A percentile compares a stretch with the other conserved stretches of the same genome.
Evolutionary conservation across 2,888 invertebrate species (phyloP).

Genomic region (Argynnis bischoffii): DNA sequence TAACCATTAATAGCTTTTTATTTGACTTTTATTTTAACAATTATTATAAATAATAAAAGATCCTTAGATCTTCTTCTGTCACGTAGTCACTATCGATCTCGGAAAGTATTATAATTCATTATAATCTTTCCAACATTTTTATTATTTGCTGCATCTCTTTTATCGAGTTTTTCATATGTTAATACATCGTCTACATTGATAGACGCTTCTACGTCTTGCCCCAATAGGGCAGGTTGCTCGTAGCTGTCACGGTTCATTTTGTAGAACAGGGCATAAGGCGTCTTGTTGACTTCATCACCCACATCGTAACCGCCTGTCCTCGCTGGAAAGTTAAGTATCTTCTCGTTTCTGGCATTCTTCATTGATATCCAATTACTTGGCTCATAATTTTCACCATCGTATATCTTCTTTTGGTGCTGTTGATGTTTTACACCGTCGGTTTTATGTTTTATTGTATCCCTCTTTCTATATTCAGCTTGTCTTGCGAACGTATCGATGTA

Average conservation of each 20-base stretch:
- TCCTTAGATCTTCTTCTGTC: too few relatives aligned
- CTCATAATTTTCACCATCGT: constrained; percentile 43
- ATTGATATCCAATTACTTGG: constrained; percentile 39
- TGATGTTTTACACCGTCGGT: not conserved
- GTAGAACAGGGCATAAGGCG: constrained; percentile 62
- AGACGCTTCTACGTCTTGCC: constrained; percentile 26
- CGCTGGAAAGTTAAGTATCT: constrained; percentile 10
- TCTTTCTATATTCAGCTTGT: constrained; percentile 33
- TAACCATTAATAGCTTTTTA: too few relatives aligned
- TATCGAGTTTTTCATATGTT: not conserved
- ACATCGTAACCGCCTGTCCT: constrained; percentile 50
- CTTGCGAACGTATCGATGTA: constrained; percentile 19
- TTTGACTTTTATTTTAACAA: too few relatives aligned
- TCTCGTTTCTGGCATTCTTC: constrained; percentile 1
- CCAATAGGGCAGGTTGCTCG: constrained; percentile 23
- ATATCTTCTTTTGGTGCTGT: constrained; percentile 13
- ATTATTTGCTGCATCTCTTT: not conserved
- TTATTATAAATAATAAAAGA: too few relatives aligned
- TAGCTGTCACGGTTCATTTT: constrained; percentile 54
- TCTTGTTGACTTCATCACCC: constrained; percentile 43
- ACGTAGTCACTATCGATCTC: too few relatives aligned
- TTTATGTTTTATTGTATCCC: constrained; percentile 26
- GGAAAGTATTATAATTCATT: too few relatives aligned
- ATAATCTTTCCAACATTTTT: constrained; percentile 5
- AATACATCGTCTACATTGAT: not conserved